phyloP scores from a whole-genome alignment of 2,797 vertebrate genomes.

The Spheniscus humboldti region DNA sequence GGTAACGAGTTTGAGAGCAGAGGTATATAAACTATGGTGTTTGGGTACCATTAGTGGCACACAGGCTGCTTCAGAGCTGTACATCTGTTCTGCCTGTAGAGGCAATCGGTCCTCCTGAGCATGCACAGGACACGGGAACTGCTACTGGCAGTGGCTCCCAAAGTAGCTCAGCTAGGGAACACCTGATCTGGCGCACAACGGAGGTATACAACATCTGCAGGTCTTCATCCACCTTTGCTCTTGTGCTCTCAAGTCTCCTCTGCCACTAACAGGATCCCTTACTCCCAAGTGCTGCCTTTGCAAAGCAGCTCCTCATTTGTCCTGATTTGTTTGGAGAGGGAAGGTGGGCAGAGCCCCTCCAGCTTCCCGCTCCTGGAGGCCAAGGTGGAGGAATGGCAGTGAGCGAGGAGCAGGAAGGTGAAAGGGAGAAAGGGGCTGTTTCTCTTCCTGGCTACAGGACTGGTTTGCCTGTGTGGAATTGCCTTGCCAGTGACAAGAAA shows the following conservation, averaged over 20 bases:
- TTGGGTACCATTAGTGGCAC: background rate
- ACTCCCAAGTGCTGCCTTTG: background rate
- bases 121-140: fast-evolving
- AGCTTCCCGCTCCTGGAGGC: background rate
- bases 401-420: background rate
- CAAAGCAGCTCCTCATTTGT: background rate
- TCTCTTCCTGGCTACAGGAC: background rate
- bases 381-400: background rate
- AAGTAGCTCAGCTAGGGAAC: background rate
- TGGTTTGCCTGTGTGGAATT: background rate
- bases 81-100: background rate
- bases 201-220: background rate
- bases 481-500: background rate
- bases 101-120: background rate
- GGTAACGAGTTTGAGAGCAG: background rate
- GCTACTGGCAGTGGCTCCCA: background rate
- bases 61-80: background rate
- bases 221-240: background rate
- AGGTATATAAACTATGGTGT: background rate
- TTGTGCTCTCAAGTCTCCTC: background rate
- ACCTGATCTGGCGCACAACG: fast-evolving
- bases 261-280: background rate
- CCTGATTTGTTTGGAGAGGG: background rate
- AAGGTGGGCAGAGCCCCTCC: background rate
- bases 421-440: background rate